Evolutionary conservation across 2,113 vertebrate species (phyloP).

Genomic region (Aegotheles bennettii): DNA sequence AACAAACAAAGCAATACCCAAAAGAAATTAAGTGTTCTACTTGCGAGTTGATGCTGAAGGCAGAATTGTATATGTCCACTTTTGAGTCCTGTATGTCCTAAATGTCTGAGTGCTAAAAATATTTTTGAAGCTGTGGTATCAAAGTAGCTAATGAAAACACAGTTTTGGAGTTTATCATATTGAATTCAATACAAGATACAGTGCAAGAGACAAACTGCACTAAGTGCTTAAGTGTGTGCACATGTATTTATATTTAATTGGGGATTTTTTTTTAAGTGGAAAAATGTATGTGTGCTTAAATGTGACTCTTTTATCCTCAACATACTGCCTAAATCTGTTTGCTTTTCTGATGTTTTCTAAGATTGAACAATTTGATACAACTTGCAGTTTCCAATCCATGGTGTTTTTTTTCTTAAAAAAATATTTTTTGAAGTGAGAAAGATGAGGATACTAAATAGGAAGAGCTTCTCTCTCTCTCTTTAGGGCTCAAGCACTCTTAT

Average conservation of each 20-base stretch:
- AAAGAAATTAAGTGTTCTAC: not conserved
- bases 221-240: not conserved
- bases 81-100: not conserved
- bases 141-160: not conserved
- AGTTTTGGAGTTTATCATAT: not conserved
- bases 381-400: not conserved
- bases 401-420: no score
- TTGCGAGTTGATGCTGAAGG: not conserved
- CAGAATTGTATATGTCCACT: not conserved
- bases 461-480: not conserved
- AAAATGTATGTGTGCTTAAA: not conserved
- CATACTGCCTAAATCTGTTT: not conserved
- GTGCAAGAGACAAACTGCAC: not conserved
- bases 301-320: not conserved
- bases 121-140: not conserved
- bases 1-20: not conserved
- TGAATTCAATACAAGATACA: not conserved
- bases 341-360: no score
- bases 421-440: not conserved
- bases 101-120: not conserved
- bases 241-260: conserved; percentile 25
- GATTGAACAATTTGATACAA: no score
- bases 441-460: not conserved
- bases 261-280: not conserved
- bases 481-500: not conserved